A percentile compares a stretch with the other conserved stretches of the same genome.
Conservation (phyloP, 2,113 vertebrate species). For the Anolis carolinensis region DNA sequence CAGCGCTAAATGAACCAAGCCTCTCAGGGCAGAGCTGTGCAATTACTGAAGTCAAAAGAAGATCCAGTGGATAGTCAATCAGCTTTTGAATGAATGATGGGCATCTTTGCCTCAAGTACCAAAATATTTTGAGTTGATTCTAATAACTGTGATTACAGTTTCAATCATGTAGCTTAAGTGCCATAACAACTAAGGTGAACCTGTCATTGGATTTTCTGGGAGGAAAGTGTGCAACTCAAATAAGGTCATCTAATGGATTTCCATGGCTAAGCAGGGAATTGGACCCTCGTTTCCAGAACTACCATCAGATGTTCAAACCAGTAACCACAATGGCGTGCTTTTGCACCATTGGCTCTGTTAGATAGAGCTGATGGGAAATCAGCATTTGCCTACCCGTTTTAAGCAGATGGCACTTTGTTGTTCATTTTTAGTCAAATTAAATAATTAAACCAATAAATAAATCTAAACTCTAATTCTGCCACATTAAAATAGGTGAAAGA, state of each 20-base stretch:
- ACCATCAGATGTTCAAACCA: too few relatives aligned
- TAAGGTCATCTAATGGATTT: too few relatives aligned
- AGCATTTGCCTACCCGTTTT: background rate
- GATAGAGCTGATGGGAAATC: background rate
- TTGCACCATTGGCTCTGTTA: background rate
- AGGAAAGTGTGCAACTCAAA: too few relatives aligned
- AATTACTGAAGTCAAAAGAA: too few relatives aligned
- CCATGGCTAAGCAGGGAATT: too few relatives aligned
- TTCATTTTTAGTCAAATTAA: background rate
- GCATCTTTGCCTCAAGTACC: too few relatives aligned
- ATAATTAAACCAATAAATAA: background rate
- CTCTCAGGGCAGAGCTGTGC: too few relatives aligned
- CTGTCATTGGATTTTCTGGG: background rate
- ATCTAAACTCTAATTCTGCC: background rate
- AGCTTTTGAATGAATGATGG: too few relatives aligned
- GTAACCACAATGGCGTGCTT: background rate
- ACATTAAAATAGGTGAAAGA: background rate
- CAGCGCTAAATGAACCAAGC: too few relatives aligned
- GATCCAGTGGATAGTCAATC: too few relatives aligned
- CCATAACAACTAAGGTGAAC: background rate
- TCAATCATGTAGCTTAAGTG: background rate
- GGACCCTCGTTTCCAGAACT: too few relatives aligned
- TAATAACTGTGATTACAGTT: background rate
- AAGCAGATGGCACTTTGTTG: background rate
- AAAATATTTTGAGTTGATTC: too few relatives aligned